Evolutionary conservation across 2,113 vertebrate genomes (phyloP), one percentile per base, ranked within the genome.

Genomic region (Mus spicilegus): DNA sequence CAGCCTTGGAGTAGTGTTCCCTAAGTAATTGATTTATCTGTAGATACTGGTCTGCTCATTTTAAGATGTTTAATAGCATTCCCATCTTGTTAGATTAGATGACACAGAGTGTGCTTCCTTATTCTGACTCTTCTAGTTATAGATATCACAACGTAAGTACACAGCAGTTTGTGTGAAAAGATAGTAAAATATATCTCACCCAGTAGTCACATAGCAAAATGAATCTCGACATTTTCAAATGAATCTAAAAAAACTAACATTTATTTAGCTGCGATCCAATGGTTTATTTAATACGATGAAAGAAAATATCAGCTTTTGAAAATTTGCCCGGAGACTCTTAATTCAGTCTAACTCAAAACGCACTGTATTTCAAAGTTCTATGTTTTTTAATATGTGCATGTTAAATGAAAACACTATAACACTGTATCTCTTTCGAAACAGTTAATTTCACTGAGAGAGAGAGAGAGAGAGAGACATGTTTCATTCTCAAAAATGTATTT

Each of bases 401-500:
- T 58, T 96, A 84, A 78, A 17, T 39, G 17, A 91, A 94, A 94
- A 75, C 5, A 26, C 49, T 30, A 56, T 1, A 77, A 6, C 26
- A 77, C 10, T 70, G 20, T 87, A 4, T 19, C 19, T 61, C 6
- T 36, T 39, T 82, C 77, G 42, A 85, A 96, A 70, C 2, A 91
- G 73, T 33, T 8, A 84, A 76, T 11, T 84, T 51, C 1, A 78
- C 3, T 10, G 42, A 11, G 56, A 92, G 77, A 80, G 3, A 8
- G 42, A 42, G 9, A 69, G 3, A 70, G 33, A n/a, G 33, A n/a
- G 69, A n/a, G 14, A 20, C 51, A 51, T 51, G 12, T 93, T 96
- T 96, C 51, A 72, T 70, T 78, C 30, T 63, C 42, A 96, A 75
- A 3, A 3, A 9, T 70, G 80, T 88, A 67, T 51, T 93, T 90